phyloP scores from a whole-genome alignment of 1,140 invertebrate genomes.

The Zelostemma sp. region DNA sequence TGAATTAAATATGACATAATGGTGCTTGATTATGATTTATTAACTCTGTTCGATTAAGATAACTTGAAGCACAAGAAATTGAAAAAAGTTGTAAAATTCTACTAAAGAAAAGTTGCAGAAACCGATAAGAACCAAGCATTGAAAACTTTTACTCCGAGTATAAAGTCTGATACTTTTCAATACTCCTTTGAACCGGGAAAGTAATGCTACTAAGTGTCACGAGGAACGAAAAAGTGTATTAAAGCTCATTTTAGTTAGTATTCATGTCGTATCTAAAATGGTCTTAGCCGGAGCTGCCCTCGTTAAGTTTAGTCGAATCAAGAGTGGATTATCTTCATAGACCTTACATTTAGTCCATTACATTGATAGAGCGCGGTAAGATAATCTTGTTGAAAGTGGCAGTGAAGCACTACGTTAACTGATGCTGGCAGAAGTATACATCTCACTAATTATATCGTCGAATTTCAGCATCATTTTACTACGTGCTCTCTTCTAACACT shows the following conservation, averaged over 20 bases:
- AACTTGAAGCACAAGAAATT: no score
- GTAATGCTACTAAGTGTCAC: not conserved
- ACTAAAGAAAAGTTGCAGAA: no score
- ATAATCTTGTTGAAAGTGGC: slow-evolving; percentile 46
- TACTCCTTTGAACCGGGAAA: no score
- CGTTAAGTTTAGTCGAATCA: slow-evolving; percentile 48
- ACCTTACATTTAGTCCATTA: slow-evolving; percentile 44
- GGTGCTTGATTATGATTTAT: no score
- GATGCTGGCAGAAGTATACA: slow-evolving; percentile 36
- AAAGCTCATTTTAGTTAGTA: slow-evolving; percentile 46
- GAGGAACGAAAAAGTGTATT: slow-evolving; percentile 40
- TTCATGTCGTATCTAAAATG: slow-evolving; percentile 46
- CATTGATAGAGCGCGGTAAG: slow-evolving; percentile 49
- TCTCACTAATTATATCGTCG: slow-evolving; percentile 41
- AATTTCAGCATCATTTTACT: slow-evolving; percentile 35
- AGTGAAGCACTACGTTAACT: slow-evolving; percentile 41
- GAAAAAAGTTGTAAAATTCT: no score
- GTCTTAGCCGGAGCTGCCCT: slow-evolving; percentile 44
- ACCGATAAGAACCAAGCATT: no score
- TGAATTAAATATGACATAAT: no score
- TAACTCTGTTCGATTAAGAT: no score
- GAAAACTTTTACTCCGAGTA: no score
- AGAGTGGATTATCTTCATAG: slow-evolving; percentile 47
- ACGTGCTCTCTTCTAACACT: slow-evolving; percentile 7
- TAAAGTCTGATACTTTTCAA: no score